These are phyloP conservation scores for Psittacula echo DNA, from an alignment of 2,797 vertebrate genomes.

Conservation along the genomic window DNA sequence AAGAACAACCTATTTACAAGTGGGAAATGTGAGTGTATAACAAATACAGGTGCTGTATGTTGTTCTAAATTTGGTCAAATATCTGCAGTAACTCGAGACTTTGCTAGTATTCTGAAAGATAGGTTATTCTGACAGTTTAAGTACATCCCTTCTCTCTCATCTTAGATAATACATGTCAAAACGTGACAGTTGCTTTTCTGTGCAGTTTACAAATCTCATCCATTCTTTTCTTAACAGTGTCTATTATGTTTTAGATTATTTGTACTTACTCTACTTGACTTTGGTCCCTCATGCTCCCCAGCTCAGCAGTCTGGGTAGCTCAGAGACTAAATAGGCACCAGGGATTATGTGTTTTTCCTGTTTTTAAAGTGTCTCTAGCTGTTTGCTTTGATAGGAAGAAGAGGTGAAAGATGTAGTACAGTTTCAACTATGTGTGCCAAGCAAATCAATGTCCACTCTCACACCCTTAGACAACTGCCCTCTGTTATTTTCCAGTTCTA, in stretches of 20 bases:
- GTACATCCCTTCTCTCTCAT: not conserved
- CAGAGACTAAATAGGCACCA: not conserved
- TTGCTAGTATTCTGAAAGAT: not conserved
- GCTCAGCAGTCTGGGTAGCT: not conserved
- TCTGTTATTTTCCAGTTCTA: not conserved
- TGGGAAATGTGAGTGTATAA: not conserved
- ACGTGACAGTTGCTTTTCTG: not conserved
- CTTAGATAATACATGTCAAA: not conserved
- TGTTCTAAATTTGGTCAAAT: not conserved
- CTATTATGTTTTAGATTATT: not conserved
- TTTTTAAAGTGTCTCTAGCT: not conserved
- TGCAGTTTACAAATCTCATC: not conserved
- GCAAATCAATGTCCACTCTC: not conserved
- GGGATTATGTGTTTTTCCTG: not conserved
- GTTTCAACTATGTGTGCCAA: not conserved
- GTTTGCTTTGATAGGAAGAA: constrained; percentile 12
- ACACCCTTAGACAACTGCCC: not conserved
- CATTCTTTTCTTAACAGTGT: not conserved
- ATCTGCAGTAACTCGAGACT: not conserved
- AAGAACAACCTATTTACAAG: not conserved
- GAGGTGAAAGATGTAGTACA: not conserved
- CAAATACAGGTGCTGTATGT: not conserved
- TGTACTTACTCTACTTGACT: not conserved
- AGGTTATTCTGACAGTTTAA: not conserved
- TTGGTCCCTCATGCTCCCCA: not conserved